These are phyloP conservation scores for Oligia latruncula DNA, from an alignment of 2,888 invertebrate genomes.

Conservation along the genomic window DNA sequence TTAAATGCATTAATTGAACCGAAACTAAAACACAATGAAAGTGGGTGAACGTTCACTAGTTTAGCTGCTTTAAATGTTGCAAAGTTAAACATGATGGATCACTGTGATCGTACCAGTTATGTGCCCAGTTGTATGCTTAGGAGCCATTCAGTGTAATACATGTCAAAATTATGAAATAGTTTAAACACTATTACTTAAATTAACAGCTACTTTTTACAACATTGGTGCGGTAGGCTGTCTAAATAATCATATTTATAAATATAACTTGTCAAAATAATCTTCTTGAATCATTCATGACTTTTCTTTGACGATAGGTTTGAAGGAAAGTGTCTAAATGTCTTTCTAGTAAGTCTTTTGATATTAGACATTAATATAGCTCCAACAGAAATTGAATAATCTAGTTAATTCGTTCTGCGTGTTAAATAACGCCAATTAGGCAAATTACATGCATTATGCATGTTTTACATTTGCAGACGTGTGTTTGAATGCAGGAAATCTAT, in stretches of 20 bases:
- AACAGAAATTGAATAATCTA: constrained; percentile 37
- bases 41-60: constrained; percentile 40
- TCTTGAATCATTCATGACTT: not conserved
- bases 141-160: not conserved
- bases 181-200: not conserved
- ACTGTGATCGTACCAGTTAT: constrained; percentile 30
- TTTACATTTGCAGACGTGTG: constrained; percentile 44
- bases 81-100: constrained; percentile 44
- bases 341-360: constrained; percentile 5
- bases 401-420: constrained; percentile 47
- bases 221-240: not conserved
- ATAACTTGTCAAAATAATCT: too few species aligned
- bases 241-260: not conserved
- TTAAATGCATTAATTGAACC: constrained; percentile 50
- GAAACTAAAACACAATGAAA: constrained; percentile 48
- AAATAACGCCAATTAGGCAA: constrained; percentile 47
- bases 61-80: constrained; percentile 30
- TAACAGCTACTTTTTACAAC: not conserved
- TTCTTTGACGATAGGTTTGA: not conserved
- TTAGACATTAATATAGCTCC: not conserved
- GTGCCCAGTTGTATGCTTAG: not conserved
- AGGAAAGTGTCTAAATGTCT: not conserved
- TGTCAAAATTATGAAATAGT: not conserved
- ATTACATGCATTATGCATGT: constrained; percentile 57
- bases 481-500: constrained; percentile 60